These are phyloP conservation scores for Protobothrops mucrosquamatus DNA, from an alignment of 2,113 vertebrate species.

Conservation along the genomic window DNA sequence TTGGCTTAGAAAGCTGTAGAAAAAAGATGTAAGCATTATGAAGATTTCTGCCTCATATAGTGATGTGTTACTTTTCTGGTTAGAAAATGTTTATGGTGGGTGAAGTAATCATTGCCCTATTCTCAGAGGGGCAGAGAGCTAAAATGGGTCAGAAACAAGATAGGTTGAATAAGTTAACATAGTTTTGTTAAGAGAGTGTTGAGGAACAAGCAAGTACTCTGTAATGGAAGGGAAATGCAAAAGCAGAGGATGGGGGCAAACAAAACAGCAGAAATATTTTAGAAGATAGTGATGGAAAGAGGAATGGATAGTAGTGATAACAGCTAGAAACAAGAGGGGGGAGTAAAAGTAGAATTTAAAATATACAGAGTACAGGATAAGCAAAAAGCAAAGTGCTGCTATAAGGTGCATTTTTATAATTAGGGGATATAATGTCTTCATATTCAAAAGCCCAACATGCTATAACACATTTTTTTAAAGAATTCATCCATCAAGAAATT, in stretches of 20 bases:
- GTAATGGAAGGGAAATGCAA: background rate
- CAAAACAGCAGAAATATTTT: background rate
- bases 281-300: background rate
- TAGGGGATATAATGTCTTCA: background rate
- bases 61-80: background rate
- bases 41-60: background rate
- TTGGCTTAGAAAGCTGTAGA: background rate
- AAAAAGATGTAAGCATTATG: background rate
- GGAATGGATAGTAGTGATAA: background rate
- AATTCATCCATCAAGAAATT: background rate
- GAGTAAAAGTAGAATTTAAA: background rate
- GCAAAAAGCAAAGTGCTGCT: background rate
- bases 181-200: no score
- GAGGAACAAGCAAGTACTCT: background rate
- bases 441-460: background rate
- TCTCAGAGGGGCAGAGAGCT: background rate
- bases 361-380: background rate
- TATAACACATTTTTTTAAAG: background rate
- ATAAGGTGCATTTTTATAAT: background rate
- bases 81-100: background rate
- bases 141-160: no score
- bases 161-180: background rate
- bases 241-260: background rate
- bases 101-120: background rate
- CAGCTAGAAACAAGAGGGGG: background rate